A percentile compares a stretch with the other conserved stretches of the same genome.
phyloP scores from a whole-genome alignment of 2,888 invertebrate species.

The Antheraea assamensis region DNA sequence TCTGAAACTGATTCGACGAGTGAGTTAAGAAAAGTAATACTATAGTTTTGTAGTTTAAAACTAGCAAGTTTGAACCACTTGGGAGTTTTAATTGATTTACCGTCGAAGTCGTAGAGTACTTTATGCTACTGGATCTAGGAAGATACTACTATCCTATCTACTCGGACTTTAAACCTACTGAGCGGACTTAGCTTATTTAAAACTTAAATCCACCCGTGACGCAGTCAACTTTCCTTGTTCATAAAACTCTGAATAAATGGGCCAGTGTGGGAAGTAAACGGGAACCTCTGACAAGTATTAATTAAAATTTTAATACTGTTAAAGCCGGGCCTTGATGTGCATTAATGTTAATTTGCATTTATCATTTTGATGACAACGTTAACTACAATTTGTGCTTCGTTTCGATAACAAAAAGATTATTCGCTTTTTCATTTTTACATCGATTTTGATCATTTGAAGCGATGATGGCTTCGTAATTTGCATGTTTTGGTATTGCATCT shows the following conservation, averaged over 20 bases:
- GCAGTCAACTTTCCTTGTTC: not conserved
- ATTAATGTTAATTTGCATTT: not conserved
- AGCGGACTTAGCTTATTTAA: not conserved
- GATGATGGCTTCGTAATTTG: no score
- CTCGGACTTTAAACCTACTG: not conserved
- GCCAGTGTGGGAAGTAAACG: not conserved
- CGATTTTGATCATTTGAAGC: no score
- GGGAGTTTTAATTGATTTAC: conserved; percentile 68
- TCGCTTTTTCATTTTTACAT: no score
- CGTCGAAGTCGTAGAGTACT: conserved; percentile 37
- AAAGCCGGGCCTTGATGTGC: not conserved
- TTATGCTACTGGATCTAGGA: not conserved
- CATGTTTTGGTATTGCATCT: no score
- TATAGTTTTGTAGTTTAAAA: conserved; percentile 41
- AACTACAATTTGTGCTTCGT: not conserved
- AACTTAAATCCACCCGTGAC: conserved; percentile 1
- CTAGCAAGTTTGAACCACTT: conserved; percentile 40
- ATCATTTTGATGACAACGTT: not conserved
- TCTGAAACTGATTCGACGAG: conserved; percentile 20
- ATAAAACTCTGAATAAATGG: conserved; percentile 1
- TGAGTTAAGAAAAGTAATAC: conserved; percentile 32
- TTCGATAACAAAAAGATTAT: not conserved
- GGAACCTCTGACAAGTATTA: not conserved
- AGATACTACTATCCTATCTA: not conserved
- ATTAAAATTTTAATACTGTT: not conserved